Evolutionary conservation across 2,113 vertebrate species (phyloP).

Genomic region (Psammodynastes pulverulentus): DNA sequence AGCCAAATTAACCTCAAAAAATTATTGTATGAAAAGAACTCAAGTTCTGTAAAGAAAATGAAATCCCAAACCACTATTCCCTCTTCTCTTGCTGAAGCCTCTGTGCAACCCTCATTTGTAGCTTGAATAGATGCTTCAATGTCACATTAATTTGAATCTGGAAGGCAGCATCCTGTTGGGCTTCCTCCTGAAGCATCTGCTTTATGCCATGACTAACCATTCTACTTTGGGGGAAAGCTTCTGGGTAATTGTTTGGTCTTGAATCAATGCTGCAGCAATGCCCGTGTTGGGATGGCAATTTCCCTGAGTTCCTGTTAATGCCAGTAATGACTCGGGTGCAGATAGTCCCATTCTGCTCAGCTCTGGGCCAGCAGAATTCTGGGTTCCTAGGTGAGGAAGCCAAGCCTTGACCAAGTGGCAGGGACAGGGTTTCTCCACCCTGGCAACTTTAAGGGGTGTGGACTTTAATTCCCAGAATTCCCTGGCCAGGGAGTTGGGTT

Average conservation of each 20-base stretch:
- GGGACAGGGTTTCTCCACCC: background rate
- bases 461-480: background rate
- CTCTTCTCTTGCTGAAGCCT: background rate
- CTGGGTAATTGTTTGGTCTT: background rate
- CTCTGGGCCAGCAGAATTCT: background rate
- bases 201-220: background rate
- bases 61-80: background rate
- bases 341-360: background rate
- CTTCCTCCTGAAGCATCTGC: background rate
- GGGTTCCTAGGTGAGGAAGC: too few species aligned
- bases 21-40: background rate
- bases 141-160: background rate
- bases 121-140: background rate
- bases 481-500: background rate
- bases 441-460: background rate
- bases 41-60: background rate
- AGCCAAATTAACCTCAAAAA: background rate
- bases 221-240: background rate
- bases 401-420: background rate
- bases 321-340: background rate
- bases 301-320: background rate
- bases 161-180: background rate
- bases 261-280: background rate
- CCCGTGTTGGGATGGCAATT: background rate
- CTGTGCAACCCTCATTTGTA: background rate